phyloP scores from a whole-genome alignment of 2,888 invertebrate species.

The Tinea semifulvella region DNA sequence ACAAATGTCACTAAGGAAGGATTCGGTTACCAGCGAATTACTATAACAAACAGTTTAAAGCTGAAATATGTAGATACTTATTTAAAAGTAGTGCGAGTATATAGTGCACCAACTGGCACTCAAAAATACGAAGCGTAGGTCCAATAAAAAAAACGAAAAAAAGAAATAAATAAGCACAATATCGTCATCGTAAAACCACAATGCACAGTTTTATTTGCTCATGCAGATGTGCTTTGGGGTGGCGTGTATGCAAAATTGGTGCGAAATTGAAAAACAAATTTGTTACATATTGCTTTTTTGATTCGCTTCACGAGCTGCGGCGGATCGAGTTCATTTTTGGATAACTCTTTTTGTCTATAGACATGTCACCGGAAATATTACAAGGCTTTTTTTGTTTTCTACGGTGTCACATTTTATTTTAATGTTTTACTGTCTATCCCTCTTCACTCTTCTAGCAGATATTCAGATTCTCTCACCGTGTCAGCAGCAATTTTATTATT shows the following conservation, averaged over 20 bases:
- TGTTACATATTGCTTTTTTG: conserved; percentile 65
- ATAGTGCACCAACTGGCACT: neutral
- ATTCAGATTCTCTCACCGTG: no score
- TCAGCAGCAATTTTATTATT: no score
- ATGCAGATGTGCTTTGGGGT: conserved; percentile 32
- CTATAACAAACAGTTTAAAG: no score
- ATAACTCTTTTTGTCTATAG: neutral
- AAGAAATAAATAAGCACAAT: conserved; percentile 30
- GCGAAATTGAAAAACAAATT: conserved; percentile 67
- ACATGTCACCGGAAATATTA: no score
- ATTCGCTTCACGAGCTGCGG: conserved; percentile 4
- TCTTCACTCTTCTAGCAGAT: no score
- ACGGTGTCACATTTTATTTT: no score
- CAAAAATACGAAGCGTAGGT: conserved; percentile 38
- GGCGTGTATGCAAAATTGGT: conserved; percentile 62
- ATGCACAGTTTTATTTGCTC: conserved; percentile 52
- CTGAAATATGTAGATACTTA: no score
- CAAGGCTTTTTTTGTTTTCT: no score
- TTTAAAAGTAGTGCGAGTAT: conserved; percentile 21
- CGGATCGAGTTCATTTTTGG: neutral
- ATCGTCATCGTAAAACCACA: conserved; percentile 61
- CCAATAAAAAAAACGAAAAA: conserved; percentile 40
- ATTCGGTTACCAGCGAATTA: no score
- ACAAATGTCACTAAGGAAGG: no score
- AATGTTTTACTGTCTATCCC: no score